Conservation (phyloP, 2,797 vertebrate species). For the Aselliscus stoliczkanus region DNA sequence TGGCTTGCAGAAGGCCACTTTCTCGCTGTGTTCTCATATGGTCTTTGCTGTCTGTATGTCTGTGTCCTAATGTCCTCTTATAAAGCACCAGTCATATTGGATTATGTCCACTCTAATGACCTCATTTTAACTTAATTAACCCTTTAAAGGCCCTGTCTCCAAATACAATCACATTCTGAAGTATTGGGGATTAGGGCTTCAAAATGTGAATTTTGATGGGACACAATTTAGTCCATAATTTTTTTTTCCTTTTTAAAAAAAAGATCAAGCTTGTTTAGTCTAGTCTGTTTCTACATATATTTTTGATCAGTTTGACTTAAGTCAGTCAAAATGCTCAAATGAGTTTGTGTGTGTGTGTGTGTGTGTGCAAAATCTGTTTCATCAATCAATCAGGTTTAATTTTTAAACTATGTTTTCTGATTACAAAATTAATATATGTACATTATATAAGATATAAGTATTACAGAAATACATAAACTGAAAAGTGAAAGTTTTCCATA, state of each 20-base stretch:
- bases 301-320: neutral
- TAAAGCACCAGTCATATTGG: neutral
- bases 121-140: neutral
- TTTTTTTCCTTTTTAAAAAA: neutral
- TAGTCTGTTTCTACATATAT: neutral
- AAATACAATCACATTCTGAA: neutral
- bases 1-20: neutral
- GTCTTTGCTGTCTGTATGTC: neutral
- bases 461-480: neutral
- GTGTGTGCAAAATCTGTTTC: neutral
- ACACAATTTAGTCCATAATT: neutral
- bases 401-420: too few relatives aligned
- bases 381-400: too few relatives aligned
- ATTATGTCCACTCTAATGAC: neutral
- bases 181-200: neutral
- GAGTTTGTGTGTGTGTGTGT: neutral
- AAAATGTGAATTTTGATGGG: neutral
- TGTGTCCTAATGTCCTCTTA: neutral
- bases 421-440: too few relatives aligned
- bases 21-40: neutral
- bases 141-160: neutral
- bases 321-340: neutral
- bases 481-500: neutral
- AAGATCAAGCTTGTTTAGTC: neutral
- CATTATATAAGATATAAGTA: neutral